Base-by-base conservation (phyloP, 2,797 vertebrate species). In the Lates japonicus region DNA sequence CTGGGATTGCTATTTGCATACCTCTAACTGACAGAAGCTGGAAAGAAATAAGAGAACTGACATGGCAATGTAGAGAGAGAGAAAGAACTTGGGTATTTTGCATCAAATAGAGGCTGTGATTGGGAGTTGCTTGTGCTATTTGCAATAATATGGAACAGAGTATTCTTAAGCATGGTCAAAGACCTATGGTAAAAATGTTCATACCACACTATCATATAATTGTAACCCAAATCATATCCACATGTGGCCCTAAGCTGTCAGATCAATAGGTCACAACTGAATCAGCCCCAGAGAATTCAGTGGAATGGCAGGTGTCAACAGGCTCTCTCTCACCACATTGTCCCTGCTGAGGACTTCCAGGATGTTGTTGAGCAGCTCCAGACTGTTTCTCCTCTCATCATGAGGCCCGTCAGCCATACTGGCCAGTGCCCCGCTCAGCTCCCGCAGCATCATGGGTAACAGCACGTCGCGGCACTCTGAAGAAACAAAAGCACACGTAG, bases 381-480 rank as follows among this genome's bases (percentile, higher is more conserved):
- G 93, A 44, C 97, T 98, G 86, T 95, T 95, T 55, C 88, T 90
- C 62, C 94, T 93, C 65, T 95, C 95, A 7, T 96, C 95, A 2
- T 95, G 93, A 35, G 90, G 93, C 16, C 93, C 94, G 0, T 94
- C 94, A 3, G 86, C 90, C 88, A 95, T 92, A n/a, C 75, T 83
- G 77, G 57, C 82, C 88, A 99, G 90, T 1, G 97, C 93, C n/a
- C 92, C 94, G 52, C 96, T 96, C 88, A 99, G 89, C 86, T 99
- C 98, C 81, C 96, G 96, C 33, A 98, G 97, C 94, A 99, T 98
- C 95, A 99, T 97, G 78, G 98, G 98, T 78, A 99, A 94, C 84
- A 99, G 87, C 81, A 99, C 95, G 78, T 99, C 98, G 62, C 98
- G 97, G 84, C 98, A 99, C 78, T 98, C 98, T 99, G 90, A 3